Evolutionary conservation across 1,140 invertebrate species (phyloP), one percentile per base, ranked within the genome.

Genomic region (Teleogryllus occipitalis): DNA sequence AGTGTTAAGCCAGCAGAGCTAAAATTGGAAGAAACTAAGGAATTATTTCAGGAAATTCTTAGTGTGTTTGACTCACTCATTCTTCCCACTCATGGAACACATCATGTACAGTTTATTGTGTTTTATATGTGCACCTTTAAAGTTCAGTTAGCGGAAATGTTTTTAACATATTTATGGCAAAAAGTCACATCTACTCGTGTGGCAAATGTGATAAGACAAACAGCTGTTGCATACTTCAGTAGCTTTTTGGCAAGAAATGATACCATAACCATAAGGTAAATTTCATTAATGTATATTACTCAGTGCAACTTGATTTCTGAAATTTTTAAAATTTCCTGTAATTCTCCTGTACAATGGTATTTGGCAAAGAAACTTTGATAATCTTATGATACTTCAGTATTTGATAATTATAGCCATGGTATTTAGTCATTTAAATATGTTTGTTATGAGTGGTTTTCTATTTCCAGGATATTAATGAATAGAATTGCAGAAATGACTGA

Each of bases 91-190:
- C 90, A 94, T 83, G 91, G 89, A 47, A 91, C 89, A 77, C 89
- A 91, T 84, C 93, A 95, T 84, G 89, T 93, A 8, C 95, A 96
- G 85, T 97, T 93, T 85, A 83, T 95, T 6, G 87, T 95, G 83
- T 96, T 96, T 86, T 92, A 93, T 82, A 85, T 94, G 77, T 91
- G 91, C 84, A 92, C 91, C 83, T 89, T 94, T 79, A 92, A 92
- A 86, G 83, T 86, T n/a, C 86, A 87, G 15, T 84, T 96, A 47
- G 85, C 87, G 12, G 92, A 94, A 82, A 88, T 87, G 14, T 95
- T 95, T 85, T 83, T 94, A n/a, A 87, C 87, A 81, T 91, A 89
- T 83, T 85, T 96, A 7, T 96, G 94, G 94, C 89, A 90, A 77
- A 94, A 93, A 86, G 90, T 94, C 73, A 89, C 88, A 74, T 88